phyloP scores from a whole-genome alignment of 2,113 vertebrate species.

The Lethenteron reissneri region DNA sequence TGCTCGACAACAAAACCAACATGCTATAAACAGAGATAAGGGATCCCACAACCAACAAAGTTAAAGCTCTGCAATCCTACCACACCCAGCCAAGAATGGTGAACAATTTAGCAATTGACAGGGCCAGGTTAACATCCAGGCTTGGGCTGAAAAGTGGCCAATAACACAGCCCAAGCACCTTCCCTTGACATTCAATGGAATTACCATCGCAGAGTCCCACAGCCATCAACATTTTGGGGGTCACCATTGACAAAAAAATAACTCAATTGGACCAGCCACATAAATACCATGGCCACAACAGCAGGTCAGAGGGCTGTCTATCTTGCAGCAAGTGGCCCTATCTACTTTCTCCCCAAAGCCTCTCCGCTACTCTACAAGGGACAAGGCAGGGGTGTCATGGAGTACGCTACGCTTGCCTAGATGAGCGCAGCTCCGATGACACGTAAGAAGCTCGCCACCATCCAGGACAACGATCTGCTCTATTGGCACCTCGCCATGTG shows the following conservation, averaged over 20 bases:
- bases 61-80: conserved; percentile 2
- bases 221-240: background rate
- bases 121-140: background rate
- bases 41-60: background rate
- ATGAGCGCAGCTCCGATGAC: background rate
- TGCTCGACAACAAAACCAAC: background rate
- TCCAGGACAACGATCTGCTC: background rate
- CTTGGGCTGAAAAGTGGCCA: background rate
- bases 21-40: background rate
- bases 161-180: background rate
- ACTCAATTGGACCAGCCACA: background rate
- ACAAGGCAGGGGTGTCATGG: background rate
- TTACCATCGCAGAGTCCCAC: background rate
- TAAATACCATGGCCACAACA: background rate
- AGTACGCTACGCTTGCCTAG: background rate
- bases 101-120: conserved; percentile 2
- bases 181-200: background rate
- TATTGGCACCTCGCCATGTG: background rate
- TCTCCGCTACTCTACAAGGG: background rate
- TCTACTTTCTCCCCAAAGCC: background rate
- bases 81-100: background rate
- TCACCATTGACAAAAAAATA: background rate
- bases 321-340: background rate
- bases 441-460: background rate
- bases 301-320: background rate